These are phyloP conservation scores for Glaucomys volans DNA, from an alignment of 2,113 vertebrate genomes.

Conservation along the genomic window DNA sequence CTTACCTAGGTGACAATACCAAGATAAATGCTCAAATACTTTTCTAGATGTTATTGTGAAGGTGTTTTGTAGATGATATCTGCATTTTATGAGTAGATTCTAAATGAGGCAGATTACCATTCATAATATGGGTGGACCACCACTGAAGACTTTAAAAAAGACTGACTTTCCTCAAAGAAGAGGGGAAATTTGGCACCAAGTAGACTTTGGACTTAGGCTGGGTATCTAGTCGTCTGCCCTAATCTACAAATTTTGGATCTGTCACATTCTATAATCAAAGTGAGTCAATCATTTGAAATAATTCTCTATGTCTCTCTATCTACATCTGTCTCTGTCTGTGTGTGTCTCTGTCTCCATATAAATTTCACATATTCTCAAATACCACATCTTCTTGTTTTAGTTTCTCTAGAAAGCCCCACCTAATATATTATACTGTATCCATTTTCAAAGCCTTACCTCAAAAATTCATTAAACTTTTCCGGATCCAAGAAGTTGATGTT, in stretches of 20 bases:
- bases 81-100: neutral
- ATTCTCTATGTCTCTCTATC: neutral
- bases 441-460: neutral
- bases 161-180: neutral
- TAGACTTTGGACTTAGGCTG: neutral
- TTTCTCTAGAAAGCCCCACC: neutral
- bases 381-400: neutral
- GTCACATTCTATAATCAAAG: too few relatives aligned
- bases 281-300: neutral
- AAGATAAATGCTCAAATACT: neutral
- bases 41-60: neutral
- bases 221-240: accelerated
- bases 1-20: neutral
- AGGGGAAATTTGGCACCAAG: neutral
- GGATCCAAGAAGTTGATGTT: neutral
- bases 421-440: neutral
- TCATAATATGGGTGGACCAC: neutral
- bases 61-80: neutral
- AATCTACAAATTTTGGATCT: neutral
- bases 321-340: neutral
- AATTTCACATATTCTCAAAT: neutral
- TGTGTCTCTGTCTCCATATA: neutral
- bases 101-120: neutral
- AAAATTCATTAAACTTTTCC: neutral
- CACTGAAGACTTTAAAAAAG: neutral